Evolutionary conservation across 1,140 invertebrate species (phyloP), one percentile per base, ranked within the genome.

Genomic region (Formica selysi): DNA sequence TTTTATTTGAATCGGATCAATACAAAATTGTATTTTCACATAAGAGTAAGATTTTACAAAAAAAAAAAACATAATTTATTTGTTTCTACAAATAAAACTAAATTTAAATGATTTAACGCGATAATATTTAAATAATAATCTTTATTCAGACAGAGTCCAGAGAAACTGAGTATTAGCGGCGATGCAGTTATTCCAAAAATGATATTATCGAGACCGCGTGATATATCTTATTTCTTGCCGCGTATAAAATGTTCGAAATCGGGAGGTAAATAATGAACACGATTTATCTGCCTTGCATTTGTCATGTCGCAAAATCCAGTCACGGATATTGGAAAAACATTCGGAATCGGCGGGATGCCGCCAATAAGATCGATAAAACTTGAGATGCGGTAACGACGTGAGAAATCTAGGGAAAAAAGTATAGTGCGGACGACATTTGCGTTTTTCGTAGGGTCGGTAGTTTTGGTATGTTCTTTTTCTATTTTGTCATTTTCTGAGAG

Each of bases 291-390:
- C 54, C 38, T n/a, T 48, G 79, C 79, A 73, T 83, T 83, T 83
- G 79, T 83, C 79, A 83, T 62, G 79, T 83, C 79, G 68, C 79
- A 61, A 48, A 83, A 83, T 83, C 79, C 79, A 83, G 79, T 83
- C 79, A 83, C 79, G 79, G 79, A 83, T 83, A 83, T 83, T 83
- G 79, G 79, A 83, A 83, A 83, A 83, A 83, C 79, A 83, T 83
- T 83, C 79, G 54, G 79, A 41, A 73, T 36, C 68, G 68, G 51
- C 19, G 79, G 57, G 54, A 61, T 73, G 68, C 68, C 68, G 68
- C 38, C 79, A 73, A 83, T 73, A 73, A 83, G 67, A 83, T 83
- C 54, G 79, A 83, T 83, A 83, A 83, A 83, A 83, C 36, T 73
- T 73, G 79, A 83, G 79, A 83, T 61, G 79, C 68, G 79, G 79